Conservation (phyloP, 2,888 invertebrate genomes). For the Meghimatium bilineatum region DNA sequence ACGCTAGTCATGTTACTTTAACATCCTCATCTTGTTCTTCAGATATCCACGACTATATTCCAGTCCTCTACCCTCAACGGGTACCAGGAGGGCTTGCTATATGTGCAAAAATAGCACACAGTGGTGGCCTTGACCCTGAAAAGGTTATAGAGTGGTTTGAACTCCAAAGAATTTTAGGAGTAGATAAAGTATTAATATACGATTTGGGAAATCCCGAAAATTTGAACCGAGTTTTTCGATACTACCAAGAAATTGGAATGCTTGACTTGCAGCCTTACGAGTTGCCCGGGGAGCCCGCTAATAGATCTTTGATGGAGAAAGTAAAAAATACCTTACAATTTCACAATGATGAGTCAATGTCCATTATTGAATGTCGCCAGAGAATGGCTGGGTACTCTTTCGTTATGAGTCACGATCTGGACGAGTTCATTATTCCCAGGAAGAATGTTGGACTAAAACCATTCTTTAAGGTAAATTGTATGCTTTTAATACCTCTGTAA, state of each 20-base stretch:
- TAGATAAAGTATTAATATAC: conserved; percentile 51
- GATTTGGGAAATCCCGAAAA: conserved; percentile 42
- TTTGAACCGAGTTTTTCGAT: conserved; percentile 28
- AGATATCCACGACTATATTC: conserved; percentile 39
- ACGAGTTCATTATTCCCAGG: conserved; percentile 53
- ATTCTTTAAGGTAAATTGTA: conserved; percentile 41
- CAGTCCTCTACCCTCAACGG: conserved; percentile 13
- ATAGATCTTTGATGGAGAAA: conserved; percentile 37
- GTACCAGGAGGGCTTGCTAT: conserved; percentile 46
- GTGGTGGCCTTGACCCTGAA: conserved; percentile 47
- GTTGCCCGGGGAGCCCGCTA: conserved; percentile 32
- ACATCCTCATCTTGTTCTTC: conserved; percentile 36
- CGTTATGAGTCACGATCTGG: conserved; percentile 51
- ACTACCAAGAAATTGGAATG: conserved; percentile 45
- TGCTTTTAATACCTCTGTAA: background rate
- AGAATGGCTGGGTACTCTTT: conserved; percentile 51
- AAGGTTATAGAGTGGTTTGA: conserved; percentile 55
- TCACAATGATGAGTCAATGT: conserved; percentile 53
- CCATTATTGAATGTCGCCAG: conserved; percentile 54
- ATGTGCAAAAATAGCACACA: conserved; percentile 50
- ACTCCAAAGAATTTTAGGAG: conserved; percentile 50
- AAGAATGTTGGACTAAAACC: conserved; percentile 42
- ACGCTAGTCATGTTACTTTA: conserved; percentile 45
- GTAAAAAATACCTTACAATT: conserved; percentile 23
- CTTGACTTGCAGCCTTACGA: conserved; percentile 49